These are phyloP conservation scores for Micromussa lordhowensis DNA, from an alignment of 92 coral and sea anemone species.

Conservation along the genomic window DNA sequence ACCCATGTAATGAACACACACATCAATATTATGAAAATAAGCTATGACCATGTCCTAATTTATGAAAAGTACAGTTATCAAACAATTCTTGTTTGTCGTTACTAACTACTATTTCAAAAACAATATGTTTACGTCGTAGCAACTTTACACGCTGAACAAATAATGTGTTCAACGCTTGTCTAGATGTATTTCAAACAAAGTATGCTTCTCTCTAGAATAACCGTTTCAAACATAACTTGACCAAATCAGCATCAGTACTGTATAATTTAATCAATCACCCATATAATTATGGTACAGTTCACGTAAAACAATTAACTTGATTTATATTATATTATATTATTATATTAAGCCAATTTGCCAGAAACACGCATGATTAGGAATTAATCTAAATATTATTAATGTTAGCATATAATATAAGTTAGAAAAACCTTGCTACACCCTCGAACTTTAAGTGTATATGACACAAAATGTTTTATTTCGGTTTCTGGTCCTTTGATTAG, in stretches of 20 bases:
- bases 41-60: neutral
- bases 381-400: neutral
- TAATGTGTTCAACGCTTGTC: neutral
- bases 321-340: too few relatives aligned
- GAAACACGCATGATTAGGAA: neutral
- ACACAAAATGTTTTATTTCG: too few relatives aligned
- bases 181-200: neutral
- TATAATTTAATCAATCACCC: neutral
- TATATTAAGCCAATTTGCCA: neutral
- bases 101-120: constrained; percentile 2
- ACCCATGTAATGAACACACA: neutral
- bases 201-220: neutral
- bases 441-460: too few relatives aligned
- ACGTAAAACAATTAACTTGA: neutral
- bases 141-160: neutral
- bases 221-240: neutral
- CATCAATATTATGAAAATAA: neutral
- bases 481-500: too few relatives aligned
- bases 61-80: neutral
- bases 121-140: neutral
- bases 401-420: neutral
- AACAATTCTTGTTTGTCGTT: neutral
- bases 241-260: neutral
- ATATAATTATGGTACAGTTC: neutral
- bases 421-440: too few relatives aligned